A percentile compares a stretch with the other conserved stretches of the same genome.
Conservation (phyloP, 2,797 vertebrate genomes). For the Lacerta viridis region DNA sequence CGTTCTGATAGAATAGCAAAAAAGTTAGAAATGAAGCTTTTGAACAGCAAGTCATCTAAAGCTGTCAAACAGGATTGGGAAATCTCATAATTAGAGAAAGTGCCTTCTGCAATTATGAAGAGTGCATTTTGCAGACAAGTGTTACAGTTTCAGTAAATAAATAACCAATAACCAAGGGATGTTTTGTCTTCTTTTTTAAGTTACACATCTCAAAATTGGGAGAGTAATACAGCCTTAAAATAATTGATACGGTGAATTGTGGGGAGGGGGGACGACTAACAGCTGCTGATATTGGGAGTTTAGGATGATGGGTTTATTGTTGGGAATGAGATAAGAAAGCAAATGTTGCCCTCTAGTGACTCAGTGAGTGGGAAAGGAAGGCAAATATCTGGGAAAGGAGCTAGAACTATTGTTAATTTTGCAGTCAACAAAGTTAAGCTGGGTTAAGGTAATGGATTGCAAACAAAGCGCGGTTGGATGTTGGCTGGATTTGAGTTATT, state of each 20-base stretch:
- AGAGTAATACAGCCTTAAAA: neutral
- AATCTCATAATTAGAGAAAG: conserved; percentile 13
- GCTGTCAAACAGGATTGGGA: conserved; percentile 24
- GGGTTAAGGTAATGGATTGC: rapidly evolving
- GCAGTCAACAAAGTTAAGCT: rapidly evolving
- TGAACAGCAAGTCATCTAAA: neutral
- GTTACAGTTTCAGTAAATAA: conserved; percentile 45
- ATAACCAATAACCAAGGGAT: neutral
- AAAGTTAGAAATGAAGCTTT: neutral
- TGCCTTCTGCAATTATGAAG: conserved; percentile 6
- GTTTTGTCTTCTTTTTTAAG: neutral
- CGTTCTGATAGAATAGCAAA: conserved; percentile 11
- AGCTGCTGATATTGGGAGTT: neutral
- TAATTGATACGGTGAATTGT: neutral
- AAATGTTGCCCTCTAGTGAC: conserved; percentile 73
- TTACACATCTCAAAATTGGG: neutral
- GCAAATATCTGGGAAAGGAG: neutral
- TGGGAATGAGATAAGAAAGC: conserved; percentile 43
- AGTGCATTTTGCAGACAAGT: conserved; percentile 20
- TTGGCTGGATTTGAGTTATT: too few relatives aligned
- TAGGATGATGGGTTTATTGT: rapidly evolving
- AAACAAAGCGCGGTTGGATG: neutral
- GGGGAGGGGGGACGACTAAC: neutral
- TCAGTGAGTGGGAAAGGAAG: neutral
- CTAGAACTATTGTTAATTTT: rapidly evolving